Evolutionary conservation across 2,797 vertebrate species (phyloP).

Genomic region (Halcyon chelicuti): DNA sequence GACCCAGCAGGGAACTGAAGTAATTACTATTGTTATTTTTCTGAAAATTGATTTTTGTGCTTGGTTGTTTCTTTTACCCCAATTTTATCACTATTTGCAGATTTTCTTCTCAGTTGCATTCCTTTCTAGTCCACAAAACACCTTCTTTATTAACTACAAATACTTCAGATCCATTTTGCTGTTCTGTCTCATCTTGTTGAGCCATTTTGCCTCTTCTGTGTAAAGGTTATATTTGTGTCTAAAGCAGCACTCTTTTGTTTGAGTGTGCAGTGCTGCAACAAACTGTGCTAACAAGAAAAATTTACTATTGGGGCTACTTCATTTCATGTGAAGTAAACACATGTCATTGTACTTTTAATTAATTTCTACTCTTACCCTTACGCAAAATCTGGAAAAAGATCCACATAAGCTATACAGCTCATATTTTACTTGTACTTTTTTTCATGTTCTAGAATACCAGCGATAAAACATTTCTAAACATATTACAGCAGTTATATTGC

Average conservation of each 20-base stretch:
- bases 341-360: neutral
- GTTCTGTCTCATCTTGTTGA: neutral
- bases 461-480: neutral
- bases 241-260: neutral
- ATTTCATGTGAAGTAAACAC: neutral
- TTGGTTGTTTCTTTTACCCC: neutral
- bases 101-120: neutral
- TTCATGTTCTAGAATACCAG: neutral
- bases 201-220: neutral
- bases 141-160: neutral
- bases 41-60: neutral
- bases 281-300: neutral
- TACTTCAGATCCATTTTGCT: neutral
- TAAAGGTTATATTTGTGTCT: neutral
- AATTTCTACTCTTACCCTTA: neutral
- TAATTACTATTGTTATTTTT: neutral
- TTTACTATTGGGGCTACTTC: neutral
- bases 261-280: neutral
- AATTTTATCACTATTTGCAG: neutral
- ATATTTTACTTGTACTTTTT: neutral
- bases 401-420: neutral
- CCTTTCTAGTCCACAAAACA: neutral
- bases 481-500: neutral
- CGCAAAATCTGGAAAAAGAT: neutral
- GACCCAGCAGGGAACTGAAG: neutral